phyloP scores from a whole-genome alignment of 2,888 invertebrate species.

The Tetanocera ferruginea region DNA sequence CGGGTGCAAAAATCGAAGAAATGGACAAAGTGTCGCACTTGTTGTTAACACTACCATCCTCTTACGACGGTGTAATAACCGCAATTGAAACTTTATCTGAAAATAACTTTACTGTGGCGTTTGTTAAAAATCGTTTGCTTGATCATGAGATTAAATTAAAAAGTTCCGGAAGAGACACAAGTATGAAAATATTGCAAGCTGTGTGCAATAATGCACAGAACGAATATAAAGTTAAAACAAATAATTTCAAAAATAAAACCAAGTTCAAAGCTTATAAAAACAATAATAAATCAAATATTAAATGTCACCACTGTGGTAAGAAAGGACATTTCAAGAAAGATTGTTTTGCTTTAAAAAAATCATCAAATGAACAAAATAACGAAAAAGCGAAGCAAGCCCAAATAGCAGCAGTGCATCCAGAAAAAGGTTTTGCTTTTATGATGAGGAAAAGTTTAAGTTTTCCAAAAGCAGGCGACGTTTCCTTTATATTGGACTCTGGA shows the following conservation, averaged over 20 bases:
- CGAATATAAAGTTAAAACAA: neutral
- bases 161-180: neutral
- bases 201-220: neutral
- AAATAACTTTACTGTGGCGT: neutral
- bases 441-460: conserved; percentile 6
- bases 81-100: neutral
- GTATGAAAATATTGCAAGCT: neutral
- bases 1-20: conserved; percentile 46
- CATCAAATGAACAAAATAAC: conserved; percentile 10
- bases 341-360: conserved; percentile 18
- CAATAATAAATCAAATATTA: neutral
- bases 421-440: conserved; percentile 45
- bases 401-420: conserved; percentile 25
- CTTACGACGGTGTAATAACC: conserved; percentile 38
- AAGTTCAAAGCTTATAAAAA: neutral
- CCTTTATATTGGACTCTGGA: conserved; percentile 45
- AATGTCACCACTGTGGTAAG: conserved; percentile 13
- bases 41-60: conserved; percentile 39
- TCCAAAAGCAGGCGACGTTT: conserved; percentile 17
- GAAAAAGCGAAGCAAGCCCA: conserved; percentile 42
- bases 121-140: neutral
- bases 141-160: neutral
- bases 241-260: conserved; percentile 15
- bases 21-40: conserved; percentile 45
- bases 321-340: conserved; percentile 7